A percentile compares a stretch with the other conserved stretches of the same genome.
phyloP scores from a whole-genome alignment of 2,888 invertebrate genomes.

The Trissolcus japonicus region DNA sequence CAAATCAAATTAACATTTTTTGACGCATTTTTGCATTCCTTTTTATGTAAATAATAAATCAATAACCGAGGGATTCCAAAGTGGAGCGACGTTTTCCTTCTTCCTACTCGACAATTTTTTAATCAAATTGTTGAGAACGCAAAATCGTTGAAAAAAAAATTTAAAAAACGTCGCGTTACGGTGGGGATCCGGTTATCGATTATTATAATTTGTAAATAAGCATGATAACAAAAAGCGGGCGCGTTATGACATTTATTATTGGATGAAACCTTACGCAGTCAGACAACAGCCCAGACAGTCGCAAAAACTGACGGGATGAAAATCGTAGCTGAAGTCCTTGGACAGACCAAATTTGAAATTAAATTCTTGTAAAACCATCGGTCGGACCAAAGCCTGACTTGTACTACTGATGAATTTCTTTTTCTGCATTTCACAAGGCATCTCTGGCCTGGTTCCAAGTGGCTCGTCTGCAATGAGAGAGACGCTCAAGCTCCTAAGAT shows the following conservation, averaged over 20 bases:
- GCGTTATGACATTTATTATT: conserved; percentile 52
- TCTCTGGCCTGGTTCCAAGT: conserved; percentile 33
- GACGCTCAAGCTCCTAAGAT: no score
- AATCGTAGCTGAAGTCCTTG: conserved; percentile 38
- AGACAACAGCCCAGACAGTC: conserved; percentile 16
- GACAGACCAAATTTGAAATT: not conserved
- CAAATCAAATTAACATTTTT: no score
- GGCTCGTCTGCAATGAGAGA: conserved; percentile 3
- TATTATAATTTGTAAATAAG: conserved; percentile 13
- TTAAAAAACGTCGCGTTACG: no score
- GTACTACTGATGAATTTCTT: not conserved
- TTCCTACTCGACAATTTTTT: no score
- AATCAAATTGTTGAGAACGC: not conserved
- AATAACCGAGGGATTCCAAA: no score
- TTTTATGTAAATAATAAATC: no score
- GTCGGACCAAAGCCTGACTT: not conserved
- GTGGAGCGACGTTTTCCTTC: no score
- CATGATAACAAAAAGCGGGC: conserved; percentile 22
- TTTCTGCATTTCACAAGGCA: conserved; percentile 10
- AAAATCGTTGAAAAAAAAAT: not conserved
- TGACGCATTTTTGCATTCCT: no score
- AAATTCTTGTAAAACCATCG: not conserved
- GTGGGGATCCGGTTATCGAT: no score
- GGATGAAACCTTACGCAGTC: conserved; percentile 52
- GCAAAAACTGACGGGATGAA: conserved; percentile 28